Base-by-base conservation (phyloP, 2,888 invertebrate species). In the Hyppa rectilinea region DNA sequence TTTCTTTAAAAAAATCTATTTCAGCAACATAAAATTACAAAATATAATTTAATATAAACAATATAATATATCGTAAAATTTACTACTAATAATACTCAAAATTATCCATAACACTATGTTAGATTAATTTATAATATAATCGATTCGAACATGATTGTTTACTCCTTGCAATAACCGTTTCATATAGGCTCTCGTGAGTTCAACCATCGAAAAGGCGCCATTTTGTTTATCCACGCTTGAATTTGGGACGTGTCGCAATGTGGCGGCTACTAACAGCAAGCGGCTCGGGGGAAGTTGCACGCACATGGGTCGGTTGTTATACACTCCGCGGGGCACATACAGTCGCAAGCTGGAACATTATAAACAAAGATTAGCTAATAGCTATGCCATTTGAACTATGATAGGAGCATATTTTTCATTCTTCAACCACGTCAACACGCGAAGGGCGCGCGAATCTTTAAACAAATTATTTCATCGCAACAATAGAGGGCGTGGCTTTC, bases 231-330 rank as follows among this genome's bases (percentile, higher is more conserved):
- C 49, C 55, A 80, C 84, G 77, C 84, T 88, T 88, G 81, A 92
- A 93, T 93, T 94, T 93, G 45, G 89, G 88, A 78, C 66, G 36
- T 61, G 62, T 60, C 66, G 64, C 83, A 87, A 89, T 85, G 89
- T 89, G 87, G 87, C 86, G 75, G 83, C 75, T 90, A 90, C 71
- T 84, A 83, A 82, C 94, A 94, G 74, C 95, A 95, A 61, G 85
- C 95, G 6, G 95, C 95, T 80, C 78, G 90, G 7, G 95, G 95
- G 89, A 93, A 95, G 17, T 80, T 87, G 80, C 95, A 95, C 4
- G 94, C 94, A 83, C 95, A 95, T 0, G 95, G 95, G 58, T 95
- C 92, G n/a, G 91, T 93, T 45, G 91, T 87, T 80, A 95, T 94
- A 80, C 95, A 95, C 81, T 93, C 88, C 20, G 93, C 89, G 0